Conservation (phyloP, 2,888 invertebrate species). For the Therioaphis trifolii region DNA sequence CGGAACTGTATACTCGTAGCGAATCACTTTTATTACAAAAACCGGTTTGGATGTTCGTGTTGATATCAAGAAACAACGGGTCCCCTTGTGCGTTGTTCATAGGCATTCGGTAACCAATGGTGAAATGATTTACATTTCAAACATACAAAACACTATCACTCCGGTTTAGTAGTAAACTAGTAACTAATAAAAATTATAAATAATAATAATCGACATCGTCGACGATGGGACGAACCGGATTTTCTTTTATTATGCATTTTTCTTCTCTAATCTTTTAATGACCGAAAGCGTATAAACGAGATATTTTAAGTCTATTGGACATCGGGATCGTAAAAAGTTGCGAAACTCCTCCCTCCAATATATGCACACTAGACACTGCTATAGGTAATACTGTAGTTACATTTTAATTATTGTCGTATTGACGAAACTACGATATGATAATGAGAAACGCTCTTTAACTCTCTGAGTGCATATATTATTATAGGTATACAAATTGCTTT, state of each 20-base stretch:
- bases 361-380: neutral
- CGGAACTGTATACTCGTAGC: constrained; percentile 44
- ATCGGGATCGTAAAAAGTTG: constrained; percentile 21
- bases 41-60: constrained; percentile 47
- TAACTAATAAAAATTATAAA: neutral
- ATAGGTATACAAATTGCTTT: neutral
- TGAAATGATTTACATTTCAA: constrained; percentile 54
- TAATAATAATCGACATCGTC: constrained; percentile 3
- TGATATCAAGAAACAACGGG: constrained; percentile 49
- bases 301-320: neutral
- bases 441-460: neutral
- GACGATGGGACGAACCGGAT: neutral
- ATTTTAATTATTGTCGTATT: neutral
- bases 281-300: neutral
- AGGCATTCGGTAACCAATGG: constrained; percentile 22
- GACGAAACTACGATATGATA: neutral
- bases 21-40: constrained; percentile 38
- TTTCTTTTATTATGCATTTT: constrained; percentile 1
- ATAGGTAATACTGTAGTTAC: neutral
- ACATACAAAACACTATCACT: neutral
- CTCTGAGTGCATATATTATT: neutral
- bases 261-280: constrained; percentile 19
- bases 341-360: neutral
- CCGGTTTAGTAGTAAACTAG: neutral
- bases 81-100: neutral